Base-by-base conservation (phyloP, 2,113 vertebrate species). In the Leptosomus discolor region DNA sequence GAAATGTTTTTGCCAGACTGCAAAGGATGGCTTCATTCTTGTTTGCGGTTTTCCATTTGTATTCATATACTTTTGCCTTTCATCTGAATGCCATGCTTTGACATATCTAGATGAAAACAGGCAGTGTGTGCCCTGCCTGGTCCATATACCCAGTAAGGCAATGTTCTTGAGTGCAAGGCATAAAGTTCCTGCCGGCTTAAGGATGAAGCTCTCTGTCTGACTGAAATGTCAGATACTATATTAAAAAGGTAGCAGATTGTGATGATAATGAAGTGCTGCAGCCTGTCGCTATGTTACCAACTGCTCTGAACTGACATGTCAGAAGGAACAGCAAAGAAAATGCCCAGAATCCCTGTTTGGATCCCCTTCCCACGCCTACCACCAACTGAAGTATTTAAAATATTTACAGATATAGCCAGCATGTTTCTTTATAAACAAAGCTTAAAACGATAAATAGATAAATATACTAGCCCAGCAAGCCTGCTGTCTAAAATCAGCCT, bases 231-330 rank as follows among this genome's bases (percentile, higher is more conserved):
- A 97, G 76, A 67, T 87, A 73, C 87, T 91, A 71, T 95, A 90
- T 95, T 93, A 88, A 76, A 95, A 92, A 95, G 89, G 93, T 91
- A 97, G 91, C 93, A 98, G 95, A 96, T 96, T 97, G 94, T 93
- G 93, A 94, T 90, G 93, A 94, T 96, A 97, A 96, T 85, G 94
- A 96, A 96, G 86, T 48, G 77, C 92, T 96, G 91, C 92, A 97
- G 93, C 81, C 90, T 94, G 95, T 98, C 96, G 58, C 97, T 97
- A 95, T 41, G 97, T 75, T 96, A 97, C 93, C 94, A 75, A 41
- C 57, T 71, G 70, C 85, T 97, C 94, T 80, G 79, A 96, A 92
- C 73, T 77, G 73, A 85, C 79, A 88, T 58, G 87, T 92, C 93
- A 91, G 91, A 81, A 92, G 61, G 83, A 92, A 84, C 16, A 79